Conservation (phyloP, 2,113 vertebrate species). For the Empidonax alnorum region DNA sequence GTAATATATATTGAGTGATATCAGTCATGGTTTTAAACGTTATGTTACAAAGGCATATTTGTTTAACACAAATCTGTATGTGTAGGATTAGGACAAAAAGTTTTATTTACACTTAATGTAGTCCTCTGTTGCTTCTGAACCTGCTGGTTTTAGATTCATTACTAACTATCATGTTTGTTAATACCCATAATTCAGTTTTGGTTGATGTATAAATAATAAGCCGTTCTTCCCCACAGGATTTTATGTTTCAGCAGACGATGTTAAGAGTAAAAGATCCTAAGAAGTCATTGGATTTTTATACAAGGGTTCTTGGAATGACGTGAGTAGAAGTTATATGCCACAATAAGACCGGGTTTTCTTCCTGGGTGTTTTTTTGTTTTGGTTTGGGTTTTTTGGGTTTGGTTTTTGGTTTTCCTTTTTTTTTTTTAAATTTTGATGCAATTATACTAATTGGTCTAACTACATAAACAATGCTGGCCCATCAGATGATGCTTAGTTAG, state of each 20-base stretch:
- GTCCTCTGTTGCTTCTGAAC: neutral
- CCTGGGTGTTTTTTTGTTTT: neutral
- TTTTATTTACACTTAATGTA: neutral
- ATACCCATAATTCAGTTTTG: neutral
- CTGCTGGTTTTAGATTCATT: neutral
- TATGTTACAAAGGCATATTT: neutral
- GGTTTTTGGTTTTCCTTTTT: too few species aligned
- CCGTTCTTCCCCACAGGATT: conserved; percentile 78
- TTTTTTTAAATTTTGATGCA: neutral
- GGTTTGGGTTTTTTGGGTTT: too few species aligned
- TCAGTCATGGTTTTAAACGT: neutral
- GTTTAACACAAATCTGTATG: neutral
- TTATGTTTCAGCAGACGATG: conserved; percentile 98
- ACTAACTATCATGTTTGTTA: neutral
- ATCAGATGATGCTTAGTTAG: neutral
- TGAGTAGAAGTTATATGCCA: conserved; percentile 74
- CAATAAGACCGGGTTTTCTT: neutral
- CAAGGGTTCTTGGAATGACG: conserved; percentile 97
- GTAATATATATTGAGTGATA: neutral
- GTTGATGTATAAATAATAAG: neutral
- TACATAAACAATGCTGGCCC: neutral
- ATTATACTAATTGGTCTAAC: conserved; percentile 1
- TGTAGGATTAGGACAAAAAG: neutral
- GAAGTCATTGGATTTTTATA: conserved; percentile 97
- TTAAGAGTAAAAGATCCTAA: conserved; percentile 94